Percentiles rank a stretch among this genome's conserved stretches.
Evolutionary conservation across 2,113 vertebrate genomes (phyloP).

Genomic region (Riparia riparia): DNA sequence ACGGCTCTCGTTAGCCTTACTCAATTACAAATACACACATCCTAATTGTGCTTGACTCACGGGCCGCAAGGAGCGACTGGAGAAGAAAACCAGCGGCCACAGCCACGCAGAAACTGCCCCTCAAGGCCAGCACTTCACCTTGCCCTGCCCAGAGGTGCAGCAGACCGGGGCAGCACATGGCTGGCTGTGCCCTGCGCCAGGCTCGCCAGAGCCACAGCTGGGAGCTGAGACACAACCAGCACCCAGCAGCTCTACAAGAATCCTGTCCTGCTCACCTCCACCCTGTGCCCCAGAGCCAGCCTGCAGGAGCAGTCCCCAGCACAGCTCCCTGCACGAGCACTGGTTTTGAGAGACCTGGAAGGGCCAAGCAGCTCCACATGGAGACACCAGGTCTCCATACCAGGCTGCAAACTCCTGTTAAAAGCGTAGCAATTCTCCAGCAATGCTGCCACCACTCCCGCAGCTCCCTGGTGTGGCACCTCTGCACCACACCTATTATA

Average conservation of each 20-base stretch:
- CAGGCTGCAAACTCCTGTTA: background rate
- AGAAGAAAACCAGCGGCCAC: background rate
- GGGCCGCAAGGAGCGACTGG: fast-evolving
- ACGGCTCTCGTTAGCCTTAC: background rate
- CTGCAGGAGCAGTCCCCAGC: background rate
- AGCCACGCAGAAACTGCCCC: background rate
- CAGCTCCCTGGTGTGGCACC: background rate
- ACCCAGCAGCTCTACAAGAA: fast-evolving
- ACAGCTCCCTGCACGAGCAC: background rate
- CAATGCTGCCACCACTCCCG: fast-evolving
- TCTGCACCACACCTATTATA: fast-evolving
- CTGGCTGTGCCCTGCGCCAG: fast-evolving
- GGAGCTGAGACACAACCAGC: background rate
- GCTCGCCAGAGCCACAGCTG: fast-evolving
- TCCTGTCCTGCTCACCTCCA: fast-evolving
- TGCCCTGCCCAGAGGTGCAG: background rate
- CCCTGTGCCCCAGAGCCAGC: background rate
- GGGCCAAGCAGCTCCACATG: fast-evolving
- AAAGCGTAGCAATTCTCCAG: background rate
- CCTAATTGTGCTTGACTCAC: background rate
- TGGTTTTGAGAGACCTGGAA: background rate
- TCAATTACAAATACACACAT: background rate
- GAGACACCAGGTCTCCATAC: background rate
- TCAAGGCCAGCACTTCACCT: background rate
- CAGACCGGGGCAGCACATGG: fast-evolving